These are phyloP conservation scores for Malurus cyaneus DNA, from an alignment of 2,113 vertebrate genomes.

Conservation along the genomic window DNA sequence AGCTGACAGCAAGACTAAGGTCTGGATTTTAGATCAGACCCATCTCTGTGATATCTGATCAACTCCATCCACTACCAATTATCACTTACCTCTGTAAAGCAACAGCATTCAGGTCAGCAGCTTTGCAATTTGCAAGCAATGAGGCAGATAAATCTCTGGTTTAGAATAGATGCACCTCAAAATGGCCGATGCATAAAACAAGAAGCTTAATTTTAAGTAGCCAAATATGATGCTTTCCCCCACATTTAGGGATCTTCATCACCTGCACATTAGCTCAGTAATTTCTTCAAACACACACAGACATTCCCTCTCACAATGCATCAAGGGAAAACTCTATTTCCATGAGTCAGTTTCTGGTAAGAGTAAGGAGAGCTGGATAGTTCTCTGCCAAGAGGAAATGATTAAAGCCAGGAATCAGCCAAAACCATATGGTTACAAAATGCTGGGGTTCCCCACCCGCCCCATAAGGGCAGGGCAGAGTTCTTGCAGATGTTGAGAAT, in stretches of 20 bases:
- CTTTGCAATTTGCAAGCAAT: neutral
- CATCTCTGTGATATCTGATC: neutral
- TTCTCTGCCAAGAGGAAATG: neutral
- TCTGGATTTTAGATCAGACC: neutral
- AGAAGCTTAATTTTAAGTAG: neutral
- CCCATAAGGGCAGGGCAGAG: neutral
- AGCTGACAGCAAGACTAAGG: neutral
- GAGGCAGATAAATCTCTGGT: neutral
- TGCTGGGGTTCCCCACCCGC: neutral
- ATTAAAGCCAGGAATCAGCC: neutral
- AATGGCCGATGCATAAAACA: neutral
- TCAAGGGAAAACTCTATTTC: neutral
- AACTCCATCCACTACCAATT: neutral
- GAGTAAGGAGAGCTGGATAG: neutral
- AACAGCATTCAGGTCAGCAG: neutral
- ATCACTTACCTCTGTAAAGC: neutral
- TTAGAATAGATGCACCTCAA: neutral
- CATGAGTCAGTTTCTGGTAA: neutral
- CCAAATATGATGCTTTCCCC: neutral
- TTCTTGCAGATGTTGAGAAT: neutral
- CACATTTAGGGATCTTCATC: neutral
- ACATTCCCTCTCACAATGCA: rapidly evolving
- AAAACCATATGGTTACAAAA: neutral
- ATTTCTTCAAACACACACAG: neutral
- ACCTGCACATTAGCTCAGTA: neutral